Percentiles rank a stretch among this genome's conserved stretches.
Evolutionary conservation across 2,113 vertebrate species (phyloP).

Genomic region (Climacteris rufus): DNA sequence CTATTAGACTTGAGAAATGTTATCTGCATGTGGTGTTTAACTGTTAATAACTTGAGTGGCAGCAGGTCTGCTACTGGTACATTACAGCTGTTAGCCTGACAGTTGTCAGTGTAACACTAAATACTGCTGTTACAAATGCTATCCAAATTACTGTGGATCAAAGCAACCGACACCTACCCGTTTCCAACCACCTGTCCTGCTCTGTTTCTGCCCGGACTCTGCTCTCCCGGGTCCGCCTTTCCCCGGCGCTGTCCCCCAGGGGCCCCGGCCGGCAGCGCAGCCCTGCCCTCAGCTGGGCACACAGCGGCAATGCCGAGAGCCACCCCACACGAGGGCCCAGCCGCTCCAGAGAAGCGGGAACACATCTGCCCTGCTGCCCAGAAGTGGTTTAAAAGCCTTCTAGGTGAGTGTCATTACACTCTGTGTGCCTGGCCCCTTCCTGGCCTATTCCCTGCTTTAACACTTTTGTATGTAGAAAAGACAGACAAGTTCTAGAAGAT

Average conservation of each 20-base stretch:
- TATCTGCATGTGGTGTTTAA: neutral
- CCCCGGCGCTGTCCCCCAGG: neutral
- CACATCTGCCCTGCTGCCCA: neutral
- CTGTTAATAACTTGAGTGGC: neutral
- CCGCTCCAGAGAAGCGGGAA: neutral
- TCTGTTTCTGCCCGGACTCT: neutral
- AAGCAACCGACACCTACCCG: neutral
- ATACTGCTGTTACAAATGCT: neutral
- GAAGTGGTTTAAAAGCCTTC: neutral
- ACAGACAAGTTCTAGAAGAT: neutral
- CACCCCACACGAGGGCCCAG: too few relatives aligned
- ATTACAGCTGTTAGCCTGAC: neutral
- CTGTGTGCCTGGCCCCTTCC: neutral
- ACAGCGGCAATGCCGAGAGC: neutral
- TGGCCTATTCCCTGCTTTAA: neutral
- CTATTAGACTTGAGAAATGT: neutral
- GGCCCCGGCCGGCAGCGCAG: neutral
- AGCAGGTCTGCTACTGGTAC: neutral
- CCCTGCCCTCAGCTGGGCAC: conserved; percentile 28
- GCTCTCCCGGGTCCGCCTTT: neutral
- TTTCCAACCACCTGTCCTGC: neutral
- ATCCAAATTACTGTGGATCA: neutral
- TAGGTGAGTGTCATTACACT: neutral
- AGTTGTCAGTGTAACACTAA: neutral
- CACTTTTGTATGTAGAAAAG: neutral